Conservation (phyloP, 1,140 invertebrate genomes). For the Agrilus planipennis region DNA sequence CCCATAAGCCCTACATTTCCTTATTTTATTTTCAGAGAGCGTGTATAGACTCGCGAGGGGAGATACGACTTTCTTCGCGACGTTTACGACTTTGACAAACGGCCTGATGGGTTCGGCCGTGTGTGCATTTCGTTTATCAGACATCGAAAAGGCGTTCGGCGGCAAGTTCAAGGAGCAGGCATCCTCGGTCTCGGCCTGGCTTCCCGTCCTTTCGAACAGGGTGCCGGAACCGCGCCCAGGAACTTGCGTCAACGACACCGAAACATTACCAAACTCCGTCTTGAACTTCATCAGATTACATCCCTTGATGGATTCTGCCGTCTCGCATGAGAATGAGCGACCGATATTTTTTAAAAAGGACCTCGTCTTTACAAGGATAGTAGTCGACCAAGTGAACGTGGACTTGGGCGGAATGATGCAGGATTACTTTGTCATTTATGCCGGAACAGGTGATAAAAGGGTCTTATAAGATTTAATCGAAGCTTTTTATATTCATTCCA, state of each 20-base stretch:
- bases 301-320: constrained; percentile 82
- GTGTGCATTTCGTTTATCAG: constrained; percentile 71
- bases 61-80: constrained; percentile 73
- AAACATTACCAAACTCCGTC: constrained; percentile 64
- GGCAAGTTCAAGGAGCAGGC: constrained; percentile 85
- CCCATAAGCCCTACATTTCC: not conserved
- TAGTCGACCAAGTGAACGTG: constrained; percentile 60
- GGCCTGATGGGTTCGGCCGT: constrained; percentile 79
- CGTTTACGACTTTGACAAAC: constrained; percentile 80
- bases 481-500: too few species aligned
- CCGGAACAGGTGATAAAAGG: constrained; percentile 53
- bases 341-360: constrained; percentile 73
- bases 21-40: constrained; percentile 48
- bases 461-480: too few species aligned
- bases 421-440: constrained; percentile 66
- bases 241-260: constrained; percentile 71
- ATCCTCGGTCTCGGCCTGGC: constrained; percentile 58
- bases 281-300: constrained; percentile 85
- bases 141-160: constrained; percentile 73
- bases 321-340: constrained; percentile 63
- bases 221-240: constrained; percentile 76
- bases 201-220: constrained; percentile 50
- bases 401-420: constrained; percentile 47
- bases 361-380: constrained; percentile 62
- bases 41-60: constrained; percentile 72